phyloP scores from a whole-genome alignment of 2,888 invertebrate genomes.

The Eucera pruinosa region DNA sequence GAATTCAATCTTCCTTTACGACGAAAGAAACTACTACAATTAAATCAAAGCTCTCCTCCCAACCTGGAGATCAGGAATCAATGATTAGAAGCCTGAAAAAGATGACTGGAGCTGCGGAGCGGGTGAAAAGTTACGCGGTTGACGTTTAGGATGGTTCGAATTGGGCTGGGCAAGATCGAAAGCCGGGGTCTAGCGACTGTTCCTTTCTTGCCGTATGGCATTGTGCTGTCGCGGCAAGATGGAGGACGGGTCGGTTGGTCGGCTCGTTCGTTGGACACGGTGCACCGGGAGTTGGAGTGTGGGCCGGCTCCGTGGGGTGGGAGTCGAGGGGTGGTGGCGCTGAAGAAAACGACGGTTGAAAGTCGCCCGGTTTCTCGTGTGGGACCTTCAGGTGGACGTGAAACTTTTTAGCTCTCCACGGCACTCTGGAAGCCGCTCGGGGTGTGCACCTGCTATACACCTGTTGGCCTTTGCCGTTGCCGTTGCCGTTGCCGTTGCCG shows the following conservation, averaged over 20 bases:
- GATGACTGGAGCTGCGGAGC: neutral
- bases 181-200: conserved; percentile 29
- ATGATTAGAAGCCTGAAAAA: too few relatives aligned
- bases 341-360: conserved; percentile 79
- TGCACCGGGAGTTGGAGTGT: conserved; percentile 19
- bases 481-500: conserved; percentile 66
- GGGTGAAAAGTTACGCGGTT: neutral
- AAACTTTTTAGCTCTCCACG: conserved; percentile 76
- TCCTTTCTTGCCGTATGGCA: conserved; percentile 35
- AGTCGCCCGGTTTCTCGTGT: conserved; percentile 78
- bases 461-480: conserved; percentile 82
- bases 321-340: conserved; percentile 61
- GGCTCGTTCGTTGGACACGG: conserved; percentile 9
- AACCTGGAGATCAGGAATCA: too few relatives aligned
- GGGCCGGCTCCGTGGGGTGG: conserved; percentile 70
- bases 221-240: conserved; percentile 55
- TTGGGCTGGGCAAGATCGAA: neutral
- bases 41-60: too few relatives aligned
- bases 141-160: conserved; percentile 14
- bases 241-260: conserved; percentile 35
- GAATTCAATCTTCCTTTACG: too few relatives aligned
- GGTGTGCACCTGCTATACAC: conserved; percentile 83
- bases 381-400: conserved; percentile 83
- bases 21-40: too few relatives aligned
- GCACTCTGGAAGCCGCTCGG: conserved; percentile 73